Percentiles rank a stretch among this genome's conserved stretches.
These are phyloP conservation scores for Telenomus remus DNA, from an alignment of 1,140 invertebrate genomes.

Conservation along the genomic window DNA sequence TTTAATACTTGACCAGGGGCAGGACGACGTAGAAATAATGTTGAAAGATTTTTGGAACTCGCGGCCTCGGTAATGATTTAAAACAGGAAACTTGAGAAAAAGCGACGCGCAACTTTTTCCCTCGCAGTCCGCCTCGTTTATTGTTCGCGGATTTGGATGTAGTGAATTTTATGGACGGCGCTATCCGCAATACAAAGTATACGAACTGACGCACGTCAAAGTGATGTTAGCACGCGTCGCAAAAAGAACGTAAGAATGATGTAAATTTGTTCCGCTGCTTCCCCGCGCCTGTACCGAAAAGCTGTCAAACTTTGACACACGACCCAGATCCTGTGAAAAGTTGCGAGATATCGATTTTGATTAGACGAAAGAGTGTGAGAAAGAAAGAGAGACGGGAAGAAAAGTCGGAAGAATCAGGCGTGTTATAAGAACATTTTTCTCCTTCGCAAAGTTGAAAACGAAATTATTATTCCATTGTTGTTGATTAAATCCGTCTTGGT, in stretches of 20 bases:
- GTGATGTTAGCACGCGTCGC: constrained; percentile 7
- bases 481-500: constrained; percentile 10
- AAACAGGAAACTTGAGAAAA: too few species aligned
- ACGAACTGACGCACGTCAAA: constrained; percentile 25
- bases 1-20: neutral
- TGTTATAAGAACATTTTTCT: too few species aligned
- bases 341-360: constrained; percentile 1
- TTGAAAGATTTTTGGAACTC: constrained; percentile 9
- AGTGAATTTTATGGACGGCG: constrained; percentile 6
- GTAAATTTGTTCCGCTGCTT: constrained; percentile 28
- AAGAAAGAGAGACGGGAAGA: too few species aligned
- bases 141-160: too few species aligned
- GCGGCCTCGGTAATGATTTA: too few species aligned
- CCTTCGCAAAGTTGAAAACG: too few species aligned
- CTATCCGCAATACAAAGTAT: constrained; percentile 15
- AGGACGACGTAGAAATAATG: neutral
- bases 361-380: neutral
- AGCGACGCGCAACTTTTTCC: too few species aligned
- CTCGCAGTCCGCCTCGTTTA: too few species aligned
- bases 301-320: constrained; percentile 47
- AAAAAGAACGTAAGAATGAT: constrained; percentile 37
- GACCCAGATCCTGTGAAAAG: constrained; percentile 36
- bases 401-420: too few species aligned
- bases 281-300: constrained; percentile 6
- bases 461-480: constrained; percentile 5